Evolutionary conservation across 1,140 invertebrate genomes (phyloP).

Genomic region (Agraylea sexmaculata): DNA sequence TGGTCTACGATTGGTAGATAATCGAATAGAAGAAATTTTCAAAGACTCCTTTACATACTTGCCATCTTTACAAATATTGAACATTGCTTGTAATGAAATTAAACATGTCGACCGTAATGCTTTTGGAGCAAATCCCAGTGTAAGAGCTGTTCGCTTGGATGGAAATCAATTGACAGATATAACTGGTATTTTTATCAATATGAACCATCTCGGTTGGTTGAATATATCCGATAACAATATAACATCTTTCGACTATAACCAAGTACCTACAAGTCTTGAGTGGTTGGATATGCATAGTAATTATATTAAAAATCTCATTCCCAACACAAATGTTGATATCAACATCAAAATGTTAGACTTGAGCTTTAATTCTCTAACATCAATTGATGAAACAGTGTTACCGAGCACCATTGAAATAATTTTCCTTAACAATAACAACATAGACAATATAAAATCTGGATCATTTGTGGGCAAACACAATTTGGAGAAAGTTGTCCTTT

Average conservation of each 20-base stretch:
- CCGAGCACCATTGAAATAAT: constrained; percentile 64
- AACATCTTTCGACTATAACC: constrained; percentile 56
- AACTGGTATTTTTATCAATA: constrained; percentile 53
- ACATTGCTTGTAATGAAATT: constrained; percentile 57
- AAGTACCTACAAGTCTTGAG: constrained; percentile 53
- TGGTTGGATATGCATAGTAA: constrained; percentile 64
- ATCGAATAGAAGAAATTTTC: constrained; percentile 54
- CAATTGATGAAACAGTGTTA: constrained; percentile 54
- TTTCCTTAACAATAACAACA: constrained; percentile 65
- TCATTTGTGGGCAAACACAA: constrained; percentile 62
- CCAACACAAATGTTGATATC: constrained; percentile 58
- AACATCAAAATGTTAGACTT: constrained; percentile 69
- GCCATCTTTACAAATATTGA: constrained; percentile 54
- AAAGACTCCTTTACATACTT: constrained; percentile 54
- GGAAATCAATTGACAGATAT: constrained; percentile 56
- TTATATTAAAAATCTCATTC: constrained; percentile 52
- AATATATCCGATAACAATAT: constrained; percentile 61
- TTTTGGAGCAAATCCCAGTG: constrained; percentile 51
- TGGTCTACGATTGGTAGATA: constrained; percentile 52
- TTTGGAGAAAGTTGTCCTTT: constrained; percentile 64
- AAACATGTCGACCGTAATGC: constrained; percentile 53
- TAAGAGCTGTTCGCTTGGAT: constrained; percentile 56
- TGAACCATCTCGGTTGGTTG: constrained; percentile 56
- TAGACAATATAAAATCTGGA: constrained; percentile 54
- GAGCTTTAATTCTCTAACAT: constrained; percentile 59